Percentiles rank a stretch among this genome's conserved stretches.
phyloP scores from a whole-genome alignment of 2,797 vertebrate species.

The Paramormyrops hopkinsi region DNA sequence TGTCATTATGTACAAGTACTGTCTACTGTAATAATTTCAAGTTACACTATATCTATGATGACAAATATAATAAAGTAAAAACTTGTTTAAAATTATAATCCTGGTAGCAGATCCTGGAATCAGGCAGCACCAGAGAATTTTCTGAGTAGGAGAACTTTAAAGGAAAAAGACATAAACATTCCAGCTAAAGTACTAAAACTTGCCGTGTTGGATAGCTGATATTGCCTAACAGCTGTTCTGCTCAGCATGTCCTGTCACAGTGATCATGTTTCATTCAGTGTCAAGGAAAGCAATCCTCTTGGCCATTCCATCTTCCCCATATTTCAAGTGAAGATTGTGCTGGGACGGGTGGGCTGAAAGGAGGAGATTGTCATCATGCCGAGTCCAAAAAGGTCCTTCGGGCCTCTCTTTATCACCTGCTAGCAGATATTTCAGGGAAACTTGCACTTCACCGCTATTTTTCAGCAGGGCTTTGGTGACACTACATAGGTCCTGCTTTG shows the following conservation, averaged over 20 bases:
- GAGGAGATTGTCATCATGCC: constrained; percentile 48
- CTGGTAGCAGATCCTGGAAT: neutral
- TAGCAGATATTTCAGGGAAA: constrained; percentile 57
- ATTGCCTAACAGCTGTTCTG: constrained; percentile 13
- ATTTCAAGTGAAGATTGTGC: constrained; percentile 49
- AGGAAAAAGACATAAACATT: neutral
- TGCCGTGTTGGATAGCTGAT: neutral
- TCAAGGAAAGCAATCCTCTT: constrained; percentile 56
- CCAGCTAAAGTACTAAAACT: neutral
- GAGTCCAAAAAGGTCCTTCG: constrained; percentile 47
- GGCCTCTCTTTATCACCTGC: constrained; percentile 14
- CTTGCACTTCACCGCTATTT: constrained; percentile 72
- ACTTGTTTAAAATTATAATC: neutral
- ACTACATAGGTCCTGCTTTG: constrained; percentile 62
- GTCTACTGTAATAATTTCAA: neutral
- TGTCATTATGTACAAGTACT: neutral
- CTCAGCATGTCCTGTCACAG: neutral
- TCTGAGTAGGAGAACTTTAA: neutral
- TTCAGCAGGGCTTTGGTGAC: constrained; percentile 81
- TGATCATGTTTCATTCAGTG: constrained; percentile 27
- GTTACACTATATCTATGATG: neutral
- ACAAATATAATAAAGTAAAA: neutral
- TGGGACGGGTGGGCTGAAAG: constrained; percentile 30
- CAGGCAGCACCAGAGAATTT: neutral
- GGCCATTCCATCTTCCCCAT: constrained; percentile 49